Evolutionary conservation across 1,140 invertebrate genomes (phyloP).

Genomic region (Drepana arcuata): DNA sequence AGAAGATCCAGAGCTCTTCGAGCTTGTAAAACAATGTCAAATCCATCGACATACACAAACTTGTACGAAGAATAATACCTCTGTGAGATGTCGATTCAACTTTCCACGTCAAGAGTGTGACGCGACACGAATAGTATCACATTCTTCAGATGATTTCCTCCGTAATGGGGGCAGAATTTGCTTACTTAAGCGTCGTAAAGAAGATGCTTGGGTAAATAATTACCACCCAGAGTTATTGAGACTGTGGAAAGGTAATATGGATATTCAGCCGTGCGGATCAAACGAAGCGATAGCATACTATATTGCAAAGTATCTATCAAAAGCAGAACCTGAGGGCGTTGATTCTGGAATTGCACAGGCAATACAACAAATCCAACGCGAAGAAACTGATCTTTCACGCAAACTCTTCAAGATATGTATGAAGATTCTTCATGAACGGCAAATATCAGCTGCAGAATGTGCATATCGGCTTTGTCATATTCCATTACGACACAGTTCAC

Average conservation of each 20-base stretch:
- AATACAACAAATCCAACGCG: slow-evolving; percentile 22
- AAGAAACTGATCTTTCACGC: slow-evolving; percentile 21
- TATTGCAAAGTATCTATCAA: slow-evolving; percentile 50
- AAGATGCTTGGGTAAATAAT: slow-evolving; percentile 17
- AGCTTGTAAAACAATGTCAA: slow-evolving; percentile 18
- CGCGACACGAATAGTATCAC: slow-evolving; percentile 7
- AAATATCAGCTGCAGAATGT: slow-evolving; percentile 37
- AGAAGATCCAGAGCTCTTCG: slow-evolving; percentile 11
- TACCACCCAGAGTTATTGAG: slow-evolving; percentile 12
- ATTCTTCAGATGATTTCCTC: slow-evolving; percentile 12
- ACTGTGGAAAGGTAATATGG: slow-evolving; percentile 17
- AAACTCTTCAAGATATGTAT: slow-evolving; percentile 36
- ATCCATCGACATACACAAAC: slow-evolving; percentile 16
- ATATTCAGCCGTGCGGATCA: slow-evolving; percentile 30
- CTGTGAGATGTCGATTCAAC: slow-evolving; percentile 12
- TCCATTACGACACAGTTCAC: slow-evolving; percentile 24
- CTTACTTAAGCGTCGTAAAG: slow-evolving; percentile 12
- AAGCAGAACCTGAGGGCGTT: slow-evolving; percentile 35
- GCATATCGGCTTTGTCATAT: slow-evolving; percentile 41
- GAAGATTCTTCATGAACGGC: slow-evolving; percentile 20
- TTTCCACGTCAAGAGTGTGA: slow-evolving; percentile 17
- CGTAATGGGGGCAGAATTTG: slow-evolving; percentile 14
- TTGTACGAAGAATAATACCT: slow-evolving; percentile 13
- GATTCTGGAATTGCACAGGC: slow-evolving; percentile 21
- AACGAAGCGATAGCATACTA: slow-evolving; percentile 47